Evolutionary conservation across 2,113 vertebrate species (phyloP).

Genomic region (Microcebus tavaratra): DNA sequence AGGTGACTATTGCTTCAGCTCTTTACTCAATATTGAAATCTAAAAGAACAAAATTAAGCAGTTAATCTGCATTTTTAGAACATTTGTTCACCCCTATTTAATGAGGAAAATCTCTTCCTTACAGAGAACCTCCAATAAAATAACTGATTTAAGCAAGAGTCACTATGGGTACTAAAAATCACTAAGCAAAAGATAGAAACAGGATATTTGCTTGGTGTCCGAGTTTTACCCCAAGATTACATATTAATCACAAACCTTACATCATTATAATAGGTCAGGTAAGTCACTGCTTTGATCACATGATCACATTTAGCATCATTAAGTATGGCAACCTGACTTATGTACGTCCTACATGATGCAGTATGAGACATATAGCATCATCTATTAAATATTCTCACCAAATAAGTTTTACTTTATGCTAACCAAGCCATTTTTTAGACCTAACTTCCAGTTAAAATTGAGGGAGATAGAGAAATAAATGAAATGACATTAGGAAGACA

Average conservation of each 20-base stretch:
- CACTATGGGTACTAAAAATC: constrained; percentile 3
- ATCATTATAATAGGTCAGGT: background rate
- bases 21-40: constrained; percentile 26
- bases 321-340: background rate
- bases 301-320: background rate
- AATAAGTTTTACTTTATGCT: constrained; percentile 42
- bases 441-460: constrained; percentile 31
- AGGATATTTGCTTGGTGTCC: background rate
- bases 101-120: constrained; percentile 33
- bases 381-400: constrained; percentile 6
- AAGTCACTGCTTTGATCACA: constrained; percentile 31
- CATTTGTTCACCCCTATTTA: background rate
- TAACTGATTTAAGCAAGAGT: background rate
- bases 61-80: constrained; percentile 39
- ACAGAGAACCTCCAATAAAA: constrained; percentile 45
- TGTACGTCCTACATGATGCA: background rate
- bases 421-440: constrained; percentile 38
- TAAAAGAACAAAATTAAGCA: constrained; percentile 6
- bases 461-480: background rate
- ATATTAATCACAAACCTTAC: background rate
- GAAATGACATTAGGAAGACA: constrained; percentile 4
- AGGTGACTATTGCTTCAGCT: background rate
- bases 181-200: constrained; percentile 29
- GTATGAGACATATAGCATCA: background rate
- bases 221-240: background rate